These are phyloP conservation scores for Drosophila merina DNA, from an alignment of 2,888 invertebrate species.

Conservation along the genomic window DNA sequence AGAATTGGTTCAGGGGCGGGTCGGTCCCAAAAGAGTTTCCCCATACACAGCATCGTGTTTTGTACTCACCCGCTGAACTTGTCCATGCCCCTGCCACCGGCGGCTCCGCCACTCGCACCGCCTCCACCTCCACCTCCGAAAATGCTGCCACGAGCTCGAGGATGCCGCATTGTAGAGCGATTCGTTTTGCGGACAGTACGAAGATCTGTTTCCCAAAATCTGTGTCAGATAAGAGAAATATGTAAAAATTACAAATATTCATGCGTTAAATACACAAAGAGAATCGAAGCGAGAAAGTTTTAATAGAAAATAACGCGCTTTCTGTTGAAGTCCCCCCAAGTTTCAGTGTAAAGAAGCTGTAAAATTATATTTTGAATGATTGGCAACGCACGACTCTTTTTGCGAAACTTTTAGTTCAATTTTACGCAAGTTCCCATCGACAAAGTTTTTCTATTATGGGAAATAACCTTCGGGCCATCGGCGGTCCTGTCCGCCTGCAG, in stretches of 20 bases:
- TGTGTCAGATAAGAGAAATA: slow-evolving; percentile 45
- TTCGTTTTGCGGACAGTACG: slow-evolving; percentile 89
- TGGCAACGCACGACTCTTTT: slow-evolving; percentile 22
- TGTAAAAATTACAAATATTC: not conserved
- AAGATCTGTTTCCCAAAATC: slow-evolving; percentile 92
- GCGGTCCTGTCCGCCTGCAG: slow-evolving; percentile 1
- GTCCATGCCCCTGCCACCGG: slow-evolving; percentile 38
- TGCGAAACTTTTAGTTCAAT: slow-evolving; percentile 32
- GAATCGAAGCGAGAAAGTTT: not conserved
- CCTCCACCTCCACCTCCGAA: slow-evolving; percentile 37
- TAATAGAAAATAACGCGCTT: not conserved
- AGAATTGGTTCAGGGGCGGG: slow-evolving; percentile 47
- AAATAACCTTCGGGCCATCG: slow-evolving; percentile 27
- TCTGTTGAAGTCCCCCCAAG: not conserved
- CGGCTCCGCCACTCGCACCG: slow-evolving; percentile 33
- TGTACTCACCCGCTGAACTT: slow-evolving; percentile 64
- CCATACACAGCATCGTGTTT: slow-evolving; percentile 3
- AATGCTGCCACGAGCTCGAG: slow-evolving; percentile 58
- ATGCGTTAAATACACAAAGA: not conserved
- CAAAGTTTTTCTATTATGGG: slow-evolving; percentile 37
- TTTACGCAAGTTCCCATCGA: slow-evolving; percentile 16
- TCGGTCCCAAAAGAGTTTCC: slow-evolving; percentile 9
- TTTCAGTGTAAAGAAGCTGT: slow-evolving; percentile 8
- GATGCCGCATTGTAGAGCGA: slow-evolving; percentile 85
- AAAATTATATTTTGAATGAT: slow-evolving; percentile 28